Base-by-base conservation (phyloP, 2,113 vertebrate genomes). In the Ancistrus triradiatus region DNA sequence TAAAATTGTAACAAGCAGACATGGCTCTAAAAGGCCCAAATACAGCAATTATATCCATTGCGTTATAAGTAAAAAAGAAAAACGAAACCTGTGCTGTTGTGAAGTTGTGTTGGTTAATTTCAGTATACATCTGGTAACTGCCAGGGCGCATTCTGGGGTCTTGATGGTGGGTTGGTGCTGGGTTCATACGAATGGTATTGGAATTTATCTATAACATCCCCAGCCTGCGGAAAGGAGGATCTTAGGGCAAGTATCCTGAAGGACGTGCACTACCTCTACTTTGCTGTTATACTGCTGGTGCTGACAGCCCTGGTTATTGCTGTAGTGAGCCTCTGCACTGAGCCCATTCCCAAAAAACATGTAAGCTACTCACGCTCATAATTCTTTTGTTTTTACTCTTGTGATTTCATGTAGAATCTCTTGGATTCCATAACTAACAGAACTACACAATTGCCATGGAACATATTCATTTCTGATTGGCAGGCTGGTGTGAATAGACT, bases 141-240 rank as follows among this genome's bases (percentile, higher is more conserved):
- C 38, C n/a, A 99, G 95, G 96, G 95, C 60, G 95, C 95, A 21
- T 99, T 99, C 82, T 98, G 95, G 96, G 94, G 94, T 62, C 88
- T n/a, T 99, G 62, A 75, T 95, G 78, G 68, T 59, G 4, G 95
- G 96, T 3, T 98, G n/a, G 81, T 44, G 75, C 90, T 2, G 95
- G 92, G 0, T 47, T 82, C 0, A 25, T 84, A 50, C 88, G 93
- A 18, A 92, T 99, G 93, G 74, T 89, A 51, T 76, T 95, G 37
- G 96, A 95, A 70, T 97, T 99, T 73, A 67, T 73, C 2, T 95
- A 90, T 17, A 27, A 14, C 0, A 38, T n/a, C 72, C 6, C 93
- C 93, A 0, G 79, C 87, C 7, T 99, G 96, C 3, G 96, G 96
- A 2, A 79, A 97, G 72, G 69, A 68, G 43, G 96, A 98, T 79